Evolutionary conservation across 2,888 invertebrate genomes (phyloP).

Genomic region (Acleris literana): DNA sequence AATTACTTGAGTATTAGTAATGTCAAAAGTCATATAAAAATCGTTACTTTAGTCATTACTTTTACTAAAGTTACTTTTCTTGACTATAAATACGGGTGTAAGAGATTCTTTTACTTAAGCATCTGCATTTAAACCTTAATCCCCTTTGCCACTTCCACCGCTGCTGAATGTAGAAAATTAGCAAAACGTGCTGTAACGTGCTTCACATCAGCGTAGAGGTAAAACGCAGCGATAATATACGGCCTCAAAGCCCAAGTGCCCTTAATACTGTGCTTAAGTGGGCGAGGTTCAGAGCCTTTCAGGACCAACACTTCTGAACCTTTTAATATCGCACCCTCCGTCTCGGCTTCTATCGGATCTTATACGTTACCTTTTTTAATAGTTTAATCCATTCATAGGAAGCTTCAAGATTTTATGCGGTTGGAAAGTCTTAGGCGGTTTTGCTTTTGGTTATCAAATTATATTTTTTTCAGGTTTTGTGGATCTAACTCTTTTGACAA

Average conservation of each 20-base stretch:
- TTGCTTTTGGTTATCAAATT: no score
- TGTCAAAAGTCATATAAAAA: no score
- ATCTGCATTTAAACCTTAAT: conserved; percentile 11
- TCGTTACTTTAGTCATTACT: no score
- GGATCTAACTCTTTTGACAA: no score
- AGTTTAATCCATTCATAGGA: conserved; percentile 53
- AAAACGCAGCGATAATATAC: conserved; percentile 74
- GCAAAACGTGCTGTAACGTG: conserved; percentile 28
- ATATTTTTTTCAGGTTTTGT: no score
- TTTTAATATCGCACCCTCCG: conserved; percentile 79
- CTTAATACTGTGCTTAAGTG: conserved; percentile 82
- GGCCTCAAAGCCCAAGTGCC: conserved; percentile 75
- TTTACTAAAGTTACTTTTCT: no score
- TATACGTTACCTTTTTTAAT: conserved; percentile 70
- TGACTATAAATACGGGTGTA: no score
- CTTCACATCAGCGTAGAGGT: conserved; percentile 43
- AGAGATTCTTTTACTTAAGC: neutral
- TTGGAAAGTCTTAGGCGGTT: neutral
- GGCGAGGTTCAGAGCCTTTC: conserved; percentile 79
- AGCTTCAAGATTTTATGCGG: neutral
- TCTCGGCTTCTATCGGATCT: conserved; percentile 65
- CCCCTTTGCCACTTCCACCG: conserved; percentile 4
- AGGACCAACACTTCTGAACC: conserved; percentile 80
- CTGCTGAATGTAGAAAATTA: conserved; percentile 30
- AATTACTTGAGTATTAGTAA: no score